phyloP scores from a whole-genome alignment of 1,140 invertebrate genomes.

The Mesaphorura yosii region DNA sequence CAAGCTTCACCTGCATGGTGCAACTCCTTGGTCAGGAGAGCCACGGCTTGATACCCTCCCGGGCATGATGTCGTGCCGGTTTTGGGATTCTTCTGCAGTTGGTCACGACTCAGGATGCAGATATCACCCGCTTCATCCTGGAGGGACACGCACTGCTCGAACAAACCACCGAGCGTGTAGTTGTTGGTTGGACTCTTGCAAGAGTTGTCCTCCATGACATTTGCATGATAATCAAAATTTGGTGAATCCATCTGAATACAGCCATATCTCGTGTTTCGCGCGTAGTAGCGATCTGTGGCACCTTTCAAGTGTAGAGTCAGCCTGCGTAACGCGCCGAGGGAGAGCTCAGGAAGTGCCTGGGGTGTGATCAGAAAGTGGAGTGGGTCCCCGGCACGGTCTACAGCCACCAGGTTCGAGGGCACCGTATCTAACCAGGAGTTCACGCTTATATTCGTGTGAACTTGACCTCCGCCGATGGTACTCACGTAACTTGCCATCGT shows the following conservation, averaged over 20 bases:
- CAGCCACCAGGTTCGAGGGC: neutral
- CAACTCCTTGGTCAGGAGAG: neutral
- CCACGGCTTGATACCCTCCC: neutral
- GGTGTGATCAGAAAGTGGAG: constrained; percentile 2
- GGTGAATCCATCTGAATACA: constrained; percentile 7
- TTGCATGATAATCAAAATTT: constrained; percentile 22
- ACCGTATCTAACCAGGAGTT: constrained; percentile 1
- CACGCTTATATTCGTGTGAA: neutral
- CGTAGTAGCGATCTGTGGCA: constrained; percentile 2
- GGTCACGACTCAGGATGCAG: neutral
- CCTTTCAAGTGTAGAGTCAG: neutral
- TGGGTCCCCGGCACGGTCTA: constrained; percentile 7
- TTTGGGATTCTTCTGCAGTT: neutral
- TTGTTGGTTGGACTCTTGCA: constrained; percentile 7
- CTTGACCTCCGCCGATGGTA: neutral
- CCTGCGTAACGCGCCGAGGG: neutral
- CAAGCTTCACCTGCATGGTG: neutral
- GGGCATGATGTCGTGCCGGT: constrained; percentile 5
- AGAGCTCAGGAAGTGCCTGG: neutral
- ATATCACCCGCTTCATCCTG: neutral
- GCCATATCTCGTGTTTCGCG: neutral
- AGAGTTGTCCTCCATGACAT: constrained; percentile 4
- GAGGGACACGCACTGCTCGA: constrained; percentile 2
- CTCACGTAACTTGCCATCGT: neutral
- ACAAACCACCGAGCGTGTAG: constrained; percentile 18